These are phyloP conservation scores for Sylvicola fuscatus DNA, from an alignment of 2,888 invertebrate species.

Conservation along the genomic window DNA sequence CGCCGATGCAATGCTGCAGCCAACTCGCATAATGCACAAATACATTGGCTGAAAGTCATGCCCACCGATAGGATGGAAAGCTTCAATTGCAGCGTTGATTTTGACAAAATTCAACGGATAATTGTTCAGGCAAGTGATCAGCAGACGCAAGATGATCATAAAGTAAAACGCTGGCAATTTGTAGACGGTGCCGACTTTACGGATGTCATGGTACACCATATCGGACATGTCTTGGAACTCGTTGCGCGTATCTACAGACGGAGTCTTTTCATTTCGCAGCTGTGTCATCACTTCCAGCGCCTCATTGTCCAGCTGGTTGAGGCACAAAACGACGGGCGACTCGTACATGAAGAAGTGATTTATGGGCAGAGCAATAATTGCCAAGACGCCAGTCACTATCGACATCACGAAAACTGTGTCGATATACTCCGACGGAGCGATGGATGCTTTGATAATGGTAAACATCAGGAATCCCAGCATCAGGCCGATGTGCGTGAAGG, in stretches of 20 bases:
- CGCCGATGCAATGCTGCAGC: too few relatives aligned
- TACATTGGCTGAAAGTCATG: background rate
- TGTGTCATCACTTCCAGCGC: background rate
- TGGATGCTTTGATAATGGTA: background rate
- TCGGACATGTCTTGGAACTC: conserved; percentile 1
- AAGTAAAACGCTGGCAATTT: conserved; percentile 1
- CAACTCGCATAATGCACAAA: background rate
- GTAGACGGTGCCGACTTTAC: background rate
- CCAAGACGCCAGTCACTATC: background rate
- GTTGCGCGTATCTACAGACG: background rate
- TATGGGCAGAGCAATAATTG: background rate
- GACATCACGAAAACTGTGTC: conserved; percentile 1
- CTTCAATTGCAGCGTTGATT: background rate
- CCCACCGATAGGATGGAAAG: background rate
- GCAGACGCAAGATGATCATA: background rate
- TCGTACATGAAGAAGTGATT: conserved; percentile 1
- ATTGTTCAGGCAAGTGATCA: background rate
- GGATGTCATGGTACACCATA: background rate
- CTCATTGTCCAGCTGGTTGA: background rate
- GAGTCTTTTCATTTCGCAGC: background rate
- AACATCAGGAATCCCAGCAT: conserved; percentile 1
- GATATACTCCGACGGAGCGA: background rate
- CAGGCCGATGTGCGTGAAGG: background rate
- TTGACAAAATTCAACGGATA: conserved; percentile 1
- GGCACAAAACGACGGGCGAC: conserved; percentile 1